Conservation (phyloP, 1,140 invertebrate genomes). For the Drosophila kikkawai region DNA sequence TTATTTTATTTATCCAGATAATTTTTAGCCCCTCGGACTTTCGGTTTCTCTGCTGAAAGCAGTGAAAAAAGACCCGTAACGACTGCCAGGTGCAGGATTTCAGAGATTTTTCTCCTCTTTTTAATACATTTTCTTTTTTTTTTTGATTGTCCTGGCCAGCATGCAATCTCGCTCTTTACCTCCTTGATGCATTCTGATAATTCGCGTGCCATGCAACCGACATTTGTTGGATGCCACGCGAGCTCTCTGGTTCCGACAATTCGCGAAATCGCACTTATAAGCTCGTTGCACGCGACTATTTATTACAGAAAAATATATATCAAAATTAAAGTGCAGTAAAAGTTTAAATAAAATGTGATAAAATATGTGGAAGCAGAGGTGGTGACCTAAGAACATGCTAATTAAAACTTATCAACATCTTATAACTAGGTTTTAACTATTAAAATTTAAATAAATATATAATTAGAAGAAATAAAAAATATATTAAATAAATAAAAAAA, state of each 20-base stretch:
- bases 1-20: slow-evolving; percentile 14
- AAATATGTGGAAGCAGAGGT: not conserved
- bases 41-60: slow-evolving; percentile 17
- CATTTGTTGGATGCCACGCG: slow-evolving; percentile 48
- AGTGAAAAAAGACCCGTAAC: slow-evolving; percentile 10
- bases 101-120: slow-evolving; percentile 21
- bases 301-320: slow-evolving; percentile 21
- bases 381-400: not conserved
- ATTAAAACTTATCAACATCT: not conserved
- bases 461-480: not conserved
- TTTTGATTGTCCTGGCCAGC: slow-evolving; percentile 1
- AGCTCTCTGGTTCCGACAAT: not conserved
- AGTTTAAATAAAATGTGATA: not conserved
- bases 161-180: slow-evolving; percentile 32
- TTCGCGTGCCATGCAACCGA: slow-evolving; percentile 36
- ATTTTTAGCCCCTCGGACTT: slow-evolving; percentile 21
- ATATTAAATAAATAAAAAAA: too few relatives aligned
- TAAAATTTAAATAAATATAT: not conserved
- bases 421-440: too few relatives aligned
- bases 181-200: slow-evolving; percentile 37
- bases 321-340: slow-evolving; percentile 25
- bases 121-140: not conserved
- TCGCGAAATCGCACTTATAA: slow-evolving; percentile 49
- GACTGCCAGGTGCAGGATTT: slow-evolving; percentile 45
- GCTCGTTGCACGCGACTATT: slow-evolving; percentile 62